phyloP scores from a whole-genome alignment of 2,888 invertebrate genomes.

The Gymnocheta viridis region DNA sequence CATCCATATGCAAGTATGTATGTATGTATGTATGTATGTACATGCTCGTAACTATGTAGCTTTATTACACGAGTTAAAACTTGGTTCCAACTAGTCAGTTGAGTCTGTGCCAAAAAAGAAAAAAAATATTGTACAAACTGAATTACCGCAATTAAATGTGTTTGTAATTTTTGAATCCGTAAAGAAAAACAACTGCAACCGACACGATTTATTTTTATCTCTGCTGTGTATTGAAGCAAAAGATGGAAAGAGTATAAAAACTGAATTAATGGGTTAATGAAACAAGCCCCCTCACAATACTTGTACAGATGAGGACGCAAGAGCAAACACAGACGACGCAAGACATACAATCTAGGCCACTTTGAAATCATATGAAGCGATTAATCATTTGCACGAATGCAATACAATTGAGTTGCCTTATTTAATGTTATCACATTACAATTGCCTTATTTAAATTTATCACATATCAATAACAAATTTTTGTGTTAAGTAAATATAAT shows the following conservation, averaged over 20 bases:
- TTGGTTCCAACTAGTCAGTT: conserved; percentile 38
- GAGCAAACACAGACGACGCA: neutral
- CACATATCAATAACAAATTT: neutral
- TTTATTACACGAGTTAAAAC: conserved; percentile 60
- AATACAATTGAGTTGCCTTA: neutral
- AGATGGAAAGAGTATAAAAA: conserved; percentile 36
- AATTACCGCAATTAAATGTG: neutral
- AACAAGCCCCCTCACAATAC: conserved; percentile 6
- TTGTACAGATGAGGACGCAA: neutral
- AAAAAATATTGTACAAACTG: neutral
- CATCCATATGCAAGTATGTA: neutral
- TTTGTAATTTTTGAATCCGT: conserved; percentile 10
- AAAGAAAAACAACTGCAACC: conserved; percentile 45
- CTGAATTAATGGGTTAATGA: conserved; percentile 51
- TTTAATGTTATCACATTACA: neutral
- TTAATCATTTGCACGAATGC: conserved; percentile 42
- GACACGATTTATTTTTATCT: conserved; percentile 47
- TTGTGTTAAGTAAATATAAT: neutral
- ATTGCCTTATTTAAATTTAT: too few relatives aligned
- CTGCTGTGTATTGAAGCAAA: neutral
- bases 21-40: neutral
- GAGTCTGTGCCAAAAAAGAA: neutral
- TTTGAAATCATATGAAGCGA: conserved; percentile 48
- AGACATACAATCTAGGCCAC: conserved; percentile 38
- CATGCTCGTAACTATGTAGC: neutral